Conservation (phyloP, 2,888 invertebrate genomes). For the Copidosoma aretas region DNA sequence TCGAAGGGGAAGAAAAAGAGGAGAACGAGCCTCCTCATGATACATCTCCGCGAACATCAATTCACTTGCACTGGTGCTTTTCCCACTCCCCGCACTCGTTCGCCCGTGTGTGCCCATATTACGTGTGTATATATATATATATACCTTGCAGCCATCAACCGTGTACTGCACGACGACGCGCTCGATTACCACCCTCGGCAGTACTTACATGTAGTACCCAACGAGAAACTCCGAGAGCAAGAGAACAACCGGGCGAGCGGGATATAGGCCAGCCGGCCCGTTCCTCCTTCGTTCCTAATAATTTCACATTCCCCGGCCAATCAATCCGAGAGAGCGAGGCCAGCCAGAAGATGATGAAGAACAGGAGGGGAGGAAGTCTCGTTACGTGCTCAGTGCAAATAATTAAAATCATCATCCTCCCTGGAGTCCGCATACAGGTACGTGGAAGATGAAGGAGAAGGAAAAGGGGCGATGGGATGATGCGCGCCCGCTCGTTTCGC, state of each 20-base stretch:
- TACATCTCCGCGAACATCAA: slow-evolving; percentile 4
- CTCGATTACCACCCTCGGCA: slow-evolving; percentile 25
- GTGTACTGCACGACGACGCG: slow-evolving; percentile 12
- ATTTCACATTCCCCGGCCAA: slow-evolving; percentile 12
- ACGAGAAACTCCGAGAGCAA: background rate
- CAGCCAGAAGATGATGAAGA: no score
- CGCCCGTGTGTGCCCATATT: no score
- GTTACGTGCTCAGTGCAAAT: slow-evolving; percentile 9
- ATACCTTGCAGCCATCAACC: slow-evolving; percentile 18
- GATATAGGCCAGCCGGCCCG: background rate
- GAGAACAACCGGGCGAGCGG: background rate
- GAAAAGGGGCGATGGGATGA: no score
- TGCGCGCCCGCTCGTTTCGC: background rate
- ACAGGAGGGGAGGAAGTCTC: background rate
- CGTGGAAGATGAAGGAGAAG: no score
- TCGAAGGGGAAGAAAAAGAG: background rate
- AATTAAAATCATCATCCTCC: slow-evolving; percentile 25
- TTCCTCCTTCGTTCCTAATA: slow-evolving; percentile 18
- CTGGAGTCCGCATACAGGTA: no score
- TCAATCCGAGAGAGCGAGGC: slow-evolving; percentile 6
- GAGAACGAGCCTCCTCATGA: slow-evolving; percentile 6
- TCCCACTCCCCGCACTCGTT: background rate
- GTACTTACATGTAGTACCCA: background rate
- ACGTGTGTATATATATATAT: background rate
- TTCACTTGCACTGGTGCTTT: slow-evolving; percentile 1